These are phyloP conservation scores for Elaphurus davidianus DNA, from an alignment of 2,113 vertebrate genomes.

Conservation along the genomic window DNA sequence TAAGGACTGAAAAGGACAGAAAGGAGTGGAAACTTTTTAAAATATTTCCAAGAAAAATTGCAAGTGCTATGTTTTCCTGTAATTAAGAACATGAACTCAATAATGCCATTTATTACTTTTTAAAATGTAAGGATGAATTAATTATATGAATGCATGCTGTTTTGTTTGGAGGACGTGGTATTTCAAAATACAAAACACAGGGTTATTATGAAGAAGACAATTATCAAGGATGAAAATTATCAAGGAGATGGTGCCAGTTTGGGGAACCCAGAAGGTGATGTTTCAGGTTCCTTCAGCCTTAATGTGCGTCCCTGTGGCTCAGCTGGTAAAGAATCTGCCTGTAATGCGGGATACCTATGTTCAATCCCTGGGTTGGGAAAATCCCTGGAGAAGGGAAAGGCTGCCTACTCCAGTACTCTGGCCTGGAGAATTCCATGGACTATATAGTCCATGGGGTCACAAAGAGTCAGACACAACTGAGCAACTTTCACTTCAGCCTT, in stretches of 20 bases:
- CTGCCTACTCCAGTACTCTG: background rate
- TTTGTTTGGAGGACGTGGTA: background rate
- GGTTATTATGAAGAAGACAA: background rate
- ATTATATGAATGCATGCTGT: background rate
- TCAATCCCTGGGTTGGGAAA: background rate
- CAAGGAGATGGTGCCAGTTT: background rate
- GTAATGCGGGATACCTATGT: background rate
- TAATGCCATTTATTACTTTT: background rate
- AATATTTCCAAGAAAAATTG: background rate
- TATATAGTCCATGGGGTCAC: background rate
- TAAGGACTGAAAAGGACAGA: background rate
- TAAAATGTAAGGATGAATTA: constrained; percentile 6
- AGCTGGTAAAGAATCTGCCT: background rate
- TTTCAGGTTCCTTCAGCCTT: background rate
- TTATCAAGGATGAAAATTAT: background rate
- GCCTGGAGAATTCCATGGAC: background rate
- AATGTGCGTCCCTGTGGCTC: background rate
- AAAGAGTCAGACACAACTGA: background rate
- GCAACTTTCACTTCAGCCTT: background rate
- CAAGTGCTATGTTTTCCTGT: background rate
- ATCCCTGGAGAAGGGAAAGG: background rate
- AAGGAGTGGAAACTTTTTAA: background rate
- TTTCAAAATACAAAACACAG: constrained; percentile 30
- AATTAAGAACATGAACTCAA: background rate
- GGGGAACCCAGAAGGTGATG: background rate